Conservation (phyloP, 2,113 vertebrate species). For the Carlito syrichta region DNA sequence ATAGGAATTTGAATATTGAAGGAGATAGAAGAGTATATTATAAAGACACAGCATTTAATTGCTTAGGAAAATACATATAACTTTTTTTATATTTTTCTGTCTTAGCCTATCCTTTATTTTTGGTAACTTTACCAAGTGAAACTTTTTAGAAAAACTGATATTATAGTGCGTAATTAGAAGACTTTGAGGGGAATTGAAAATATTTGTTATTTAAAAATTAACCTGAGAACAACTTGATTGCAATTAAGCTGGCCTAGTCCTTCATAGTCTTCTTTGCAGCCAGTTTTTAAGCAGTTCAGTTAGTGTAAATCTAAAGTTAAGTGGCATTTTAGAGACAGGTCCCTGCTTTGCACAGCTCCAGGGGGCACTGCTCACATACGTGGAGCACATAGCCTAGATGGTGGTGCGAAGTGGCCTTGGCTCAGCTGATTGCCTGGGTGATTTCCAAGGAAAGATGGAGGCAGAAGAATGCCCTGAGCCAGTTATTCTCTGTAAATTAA, state of each 20-base stretch:
- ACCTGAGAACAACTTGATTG: neutral
- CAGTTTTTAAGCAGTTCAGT: neutral
- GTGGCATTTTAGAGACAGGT: neutral
- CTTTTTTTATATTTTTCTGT: slow-evolving; percentile 5
- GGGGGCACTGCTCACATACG: neutral
- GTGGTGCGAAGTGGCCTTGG: neutral
- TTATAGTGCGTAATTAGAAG: neutral
- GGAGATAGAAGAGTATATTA: neutral
- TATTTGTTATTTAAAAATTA: slow-evolving; percentile 35
- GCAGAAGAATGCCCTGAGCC: neutral
- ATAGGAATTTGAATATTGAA: slow-evolving; percentile 26
- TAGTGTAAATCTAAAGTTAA: neutral
- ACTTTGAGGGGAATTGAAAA: neutral
- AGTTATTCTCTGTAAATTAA: neutral
- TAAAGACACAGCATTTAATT: slow-evolving; percentile 8
- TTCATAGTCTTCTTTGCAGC: neutral
- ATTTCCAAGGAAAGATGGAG: neutral
- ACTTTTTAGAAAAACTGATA: neutral
- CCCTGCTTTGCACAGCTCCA: neutral
- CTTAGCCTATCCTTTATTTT: slow-evolving; percentile 17
- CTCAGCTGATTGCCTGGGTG: neutral
- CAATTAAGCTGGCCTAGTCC: neutral
- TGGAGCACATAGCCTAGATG: neutral
- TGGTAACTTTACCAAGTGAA: slow-evolving; percentile 1
- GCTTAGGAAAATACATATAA: neutral